Conservation (phyloP, 1,140 invertebrate genomes). For the Microplitis demolitor region DNA sequence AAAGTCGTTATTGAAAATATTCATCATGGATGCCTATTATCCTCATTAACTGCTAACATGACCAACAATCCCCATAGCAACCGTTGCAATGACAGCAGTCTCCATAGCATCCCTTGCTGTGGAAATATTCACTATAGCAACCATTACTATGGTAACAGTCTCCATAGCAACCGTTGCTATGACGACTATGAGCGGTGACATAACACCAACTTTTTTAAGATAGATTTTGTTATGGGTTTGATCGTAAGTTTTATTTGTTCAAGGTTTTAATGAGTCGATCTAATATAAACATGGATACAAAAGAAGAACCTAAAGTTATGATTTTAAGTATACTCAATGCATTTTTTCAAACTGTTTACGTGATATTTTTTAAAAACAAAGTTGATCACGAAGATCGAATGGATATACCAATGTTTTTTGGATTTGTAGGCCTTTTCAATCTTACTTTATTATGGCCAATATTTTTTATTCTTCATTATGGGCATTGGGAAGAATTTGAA, state of each 20-base stretch:
- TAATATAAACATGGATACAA: slow-evolving; percentile 65
- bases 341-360: slow-evolving; percentile 82
- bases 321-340: slow-evolving; percentile 79
- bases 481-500: slow-evolving; percentile 77
- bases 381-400: slow-evolving; percentile 86
- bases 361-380: slow-evolving; percentile 80
- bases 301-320: slow-evolving; percentile 72
- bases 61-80: too few relatives aligned
- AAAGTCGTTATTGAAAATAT: too few relatives aligned
- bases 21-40: too few relatives aligned
- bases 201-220: neutral
- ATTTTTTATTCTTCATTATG: slow-evolving; percentile 83
- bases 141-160: too few relatives aligned
- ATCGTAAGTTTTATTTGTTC: slow-evolving; percentile 39
- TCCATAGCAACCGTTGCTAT: too few relatives aligned
- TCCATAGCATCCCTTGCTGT: too few relatives aligned
- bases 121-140: too few relatives aligned
- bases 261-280: slow-evolving; percentile 74
- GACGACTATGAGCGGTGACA: too few relatives aligned
- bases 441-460: slow-evolving; percentile 83
- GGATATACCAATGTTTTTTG: slow-evolving; percentile 90
- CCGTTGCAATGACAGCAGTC: too few relatives aligned
- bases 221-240: slow-evolving; percentile 7
- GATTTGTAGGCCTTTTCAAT: slow-evolving; percentile 88
- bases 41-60: too few relatives aligned